Percentiles rank a stretch among this genome's conserved stretches.
These are phyloP conservation scores for Drosophila kanekoi DNA, from an alignment of 2,888 invertebrate species.

Conservation along the genomic window DNA sequence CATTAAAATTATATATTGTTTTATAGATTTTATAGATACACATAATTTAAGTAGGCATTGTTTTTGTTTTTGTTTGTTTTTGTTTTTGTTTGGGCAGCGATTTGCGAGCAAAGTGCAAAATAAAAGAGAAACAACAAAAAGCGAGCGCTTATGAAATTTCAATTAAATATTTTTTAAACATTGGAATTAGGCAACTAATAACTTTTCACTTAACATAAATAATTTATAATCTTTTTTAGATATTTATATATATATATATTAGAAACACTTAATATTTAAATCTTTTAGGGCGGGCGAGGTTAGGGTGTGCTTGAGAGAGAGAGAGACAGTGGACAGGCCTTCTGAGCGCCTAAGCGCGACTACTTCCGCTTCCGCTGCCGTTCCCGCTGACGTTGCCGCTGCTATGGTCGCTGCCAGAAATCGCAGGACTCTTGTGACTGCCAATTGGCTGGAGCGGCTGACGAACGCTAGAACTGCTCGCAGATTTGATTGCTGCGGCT, in stretches of 20 bases:
- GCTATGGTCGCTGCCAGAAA: slow-evolving; percentile 5
- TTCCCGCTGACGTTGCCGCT: slow-evolving; percentile 1
- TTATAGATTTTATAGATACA: slow-evolving; percentile 56
- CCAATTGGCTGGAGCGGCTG: slow-evolving; percentile 11
- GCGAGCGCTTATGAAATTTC: slow-evolving; percentile 34
- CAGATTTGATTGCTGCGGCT: neutral
- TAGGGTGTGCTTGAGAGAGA: slow-evolving; percentile 13
- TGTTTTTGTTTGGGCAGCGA: slow-evolving; percentile 22
- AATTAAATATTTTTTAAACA: slow-evolving; percentile 55
- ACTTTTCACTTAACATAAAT: slow-evolving; percentile 68
- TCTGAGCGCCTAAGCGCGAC: slow-evolving; percentile 16
- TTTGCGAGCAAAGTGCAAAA: slow-evolving; percentile 30
- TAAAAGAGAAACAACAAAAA: slow-evolving; percentile 38
- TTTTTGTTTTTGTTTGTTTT: slow-evolving; percentile 24
- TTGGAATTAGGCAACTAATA: slow-evolving; percentile 64
- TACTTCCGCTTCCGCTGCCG: slow-evolving; percentile 8
- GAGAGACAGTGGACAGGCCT: slow-evolving; percentile 9
- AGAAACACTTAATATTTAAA: slow-evolving; percentile 72
- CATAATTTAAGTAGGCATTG: slow-evolving; percentile 48
- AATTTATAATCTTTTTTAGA: slow-evolving; percentile 59
- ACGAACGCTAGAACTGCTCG: slow-evolving; percentile 3
- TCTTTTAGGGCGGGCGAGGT: slow-evolving; percentile 73
- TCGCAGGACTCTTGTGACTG: slow-evolving; percentile 22
- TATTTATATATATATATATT: slow-evolving; percentile 33
- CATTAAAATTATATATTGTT: slow-evolving; percentile 34